Percentiles rank a stretch among this genome's conserved stretches.
Conservation (phyloP, 2,113 vertebrate genomes). For the Anser brachyrhynchus region DNA sequence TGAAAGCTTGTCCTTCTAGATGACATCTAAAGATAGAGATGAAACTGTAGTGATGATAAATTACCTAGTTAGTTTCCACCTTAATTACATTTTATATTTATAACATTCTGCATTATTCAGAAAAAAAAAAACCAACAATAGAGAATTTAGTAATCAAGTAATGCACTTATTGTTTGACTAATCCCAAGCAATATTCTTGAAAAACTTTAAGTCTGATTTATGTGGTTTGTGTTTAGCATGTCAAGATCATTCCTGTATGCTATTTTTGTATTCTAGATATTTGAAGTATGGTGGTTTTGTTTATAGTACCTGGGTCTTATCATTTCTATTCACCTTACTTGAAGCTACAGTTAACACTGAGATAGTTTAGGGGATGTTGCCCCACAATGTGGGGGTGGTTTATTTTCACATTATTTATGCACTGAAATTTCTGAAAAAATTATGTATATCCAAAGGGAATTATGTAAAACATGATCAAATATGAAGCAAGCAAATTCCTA, state of each 20-base stretch:
- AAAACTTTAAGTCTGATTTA: not conserved
- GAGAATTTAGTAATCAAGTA: not conserved
- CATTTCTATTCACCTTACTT: not conserved
- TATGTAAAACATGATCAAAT: not conserved
- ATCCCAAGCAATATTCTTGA: not conserved
- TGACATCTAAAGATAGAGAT: not conserved
- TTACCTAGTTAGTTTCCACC: not conserved
- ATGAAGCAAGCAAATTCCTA: not conserved
- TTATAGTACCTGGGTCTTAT: not conserved
- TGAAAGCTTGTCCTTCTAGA: not conserved
- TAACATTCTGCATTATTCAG: not conserved
- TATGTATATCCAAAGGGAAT: not conserved
- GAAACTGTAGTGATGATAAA: not conserved
- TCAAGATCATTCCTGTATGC: not conserved
- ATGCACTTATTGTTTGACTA: not conserved
- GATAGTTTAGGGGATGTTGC: not conserved
- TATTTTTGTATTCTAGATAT: not conserved
- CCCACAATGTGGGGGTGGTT: not conserved
- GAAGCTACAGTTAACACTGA: not conserved
- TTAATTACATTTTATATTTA: not conserved
- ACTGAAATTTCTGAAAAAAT: not conserved
- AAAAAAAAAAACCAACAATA: not conserved
- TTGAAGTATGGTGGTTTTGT: not conserved
- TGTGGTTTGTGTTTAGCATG: not conserved
- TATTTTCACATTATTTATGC: not conserved